phyloP scores from a whole-genome alignment of 1,140 invertebrate genomes.

The Homarus americanus region DNA sequence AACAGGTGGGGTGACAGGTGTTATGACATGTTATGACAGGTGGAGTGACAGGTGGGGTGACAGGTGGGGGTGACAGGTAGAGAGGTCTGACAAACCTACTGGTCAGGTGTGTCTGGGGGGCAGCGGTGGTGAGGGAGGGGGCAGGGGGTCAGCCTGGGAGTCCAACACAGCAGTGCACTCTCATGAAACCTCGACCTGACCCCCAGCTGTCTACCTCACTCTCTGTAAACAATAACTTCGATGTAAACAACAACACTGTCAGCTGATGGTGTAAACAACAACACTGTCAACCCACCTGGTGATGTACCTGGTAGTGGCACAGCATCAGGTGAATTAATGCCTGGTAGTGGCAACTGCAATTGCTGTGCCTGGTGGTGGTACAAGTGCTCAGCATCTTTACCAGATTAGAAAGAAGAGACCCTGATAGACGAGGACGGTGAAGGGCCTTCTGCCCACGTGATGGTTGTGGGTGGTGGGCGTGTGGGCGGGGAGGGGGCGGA shows the following conservation, averaged over 20 bases:
- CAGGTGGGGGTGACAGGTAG: too few relatives aligned
- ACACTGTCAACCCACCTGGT: too few relatives aligned
- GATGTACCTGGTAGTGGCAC: too few relatives aligned
- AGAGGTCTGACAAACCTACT: conserved; percentile 31
- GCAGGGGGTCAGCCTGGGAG: not conserved
- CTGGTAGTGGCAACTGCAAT: too few relatives aligned
- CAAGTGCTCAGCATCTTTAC: too few relatives aligned
- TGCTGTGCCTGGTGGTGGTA: too few relatives aligned
- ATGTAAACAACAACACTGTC: not conserved
- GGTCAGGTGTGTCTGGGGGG: conserved; percentile 28
- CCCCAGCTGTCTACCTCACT: not conserved
- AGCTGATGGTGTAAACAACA: too few relatives aligned
- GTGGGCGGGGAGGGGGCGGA: conserved; percentile 54
- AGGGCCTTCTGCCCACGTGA: conserved; percentile 61
- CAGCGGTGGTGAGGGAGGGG: conserved; percentile 21
- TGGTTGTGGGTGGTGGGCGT: conserved; percentile 42
- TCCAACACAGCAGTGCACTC: not conserved
- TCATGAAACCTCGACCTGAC: not conserved
- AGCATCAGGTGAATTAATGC: not conserved
- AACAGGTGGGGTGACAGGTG: too few relatives aligned
- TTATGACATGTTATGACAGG: too few relatives aligned
- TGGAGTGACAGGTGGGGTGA: not conserved
- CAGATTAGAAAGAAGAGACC: conserved; percentile 66
- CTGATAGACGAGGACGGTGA: conserved; percentile 73
- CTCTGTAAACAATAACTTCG: not conserved